phyloP scores from a whole-genome alignment of 2,113 vertebrate species.

The Alligator sinensis region DNA sequence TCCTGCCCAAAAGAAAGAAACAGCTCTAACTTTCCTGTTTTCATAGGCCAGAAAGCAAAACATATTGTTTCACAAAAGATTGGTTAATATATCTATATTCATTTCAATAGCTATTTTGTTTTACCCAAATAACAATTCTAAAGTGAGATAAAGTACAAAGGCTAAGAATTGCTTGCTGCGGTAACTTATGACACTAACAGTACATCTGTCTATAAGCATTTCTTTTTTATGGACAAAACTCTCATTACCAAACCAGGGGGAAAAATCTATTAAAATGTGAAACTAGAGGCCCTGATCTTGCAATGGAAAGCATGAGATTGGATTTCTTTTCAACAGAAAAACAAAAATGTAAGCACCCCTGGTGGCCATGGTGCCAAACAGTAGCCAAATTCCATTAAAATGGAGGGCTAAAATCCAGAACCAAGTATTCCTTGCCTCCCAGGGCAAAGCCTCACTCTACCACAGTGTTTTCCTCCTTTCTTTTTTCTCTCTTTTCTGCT shows the following conservation, averaged over 20 bases:
- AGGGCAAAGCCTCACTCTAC: too few relatives aligned
- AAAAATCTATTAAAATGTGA: background rate
- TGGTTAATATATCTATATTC: background rate
- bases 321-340: background rate
- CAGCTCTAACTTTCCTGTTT: background rate
- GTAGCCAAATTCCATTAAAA: background rate
- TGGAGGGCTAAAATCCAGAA: too few relatives aligned
- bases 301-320: background rate
- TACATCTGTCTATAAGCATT: background rate
- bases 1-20: background rate
- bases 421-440: too few relatives aligned
- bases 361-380: background rate
- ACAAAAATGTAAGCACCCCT: background rate
- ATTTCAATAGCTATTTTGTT: background rate
- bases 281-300: background rate
- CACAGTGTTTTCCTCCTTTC: too few relatives aligned
- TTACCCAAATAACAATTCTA: background rate
- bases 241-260: background rate
- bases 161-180: background rate
- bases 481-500: too few relatives aligned
- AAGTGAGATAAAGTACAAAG: background rate
- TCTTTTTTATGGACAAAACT: constrained; percentile 5
- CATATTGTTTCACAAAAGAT: background rate
- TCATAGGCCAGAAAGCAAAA: background rate
- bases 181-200: background rate